Base-by-base conservation (phyloP, 2,113 vertebrate species). In the Lasiurus cinereus region DNA sequence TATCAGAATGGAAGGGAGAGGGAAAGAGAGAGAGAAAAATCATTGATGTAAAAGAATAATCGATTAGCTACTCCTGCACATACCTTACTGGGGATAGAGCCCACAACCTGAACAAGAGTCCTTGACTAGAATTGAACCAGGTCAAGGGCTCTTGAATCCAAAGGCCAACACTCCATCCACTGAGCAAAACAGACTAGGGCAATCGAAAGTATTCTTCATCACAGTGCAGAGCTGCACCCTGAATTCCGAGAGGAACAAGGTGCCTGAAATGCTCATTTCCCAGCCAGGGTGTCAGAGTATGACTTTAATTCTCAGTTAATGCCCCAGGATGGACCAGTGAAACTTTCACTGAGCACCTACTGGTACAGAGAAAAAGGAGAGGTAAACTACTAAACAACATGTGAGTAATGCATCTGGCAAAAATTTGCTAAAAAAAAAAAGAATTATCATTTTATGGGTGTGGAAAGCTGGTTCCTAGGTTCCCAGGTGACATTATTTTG, bases 391-490 rank as follows among this genome's bases (percentile, higher is more conserved):
- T 66, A 62, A 93, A 54, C 19, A 29, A 50, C 5, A 43, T 0
- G 2, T 2, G 11, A 50, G 1, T 15, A 14, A 21, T 59, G 3
- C 3, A 21, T 43, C 5, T 66, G 33, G 31, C 18, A 88, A 11
- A n/a, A 52, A 90, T 21, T 3, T 22, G 36, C 9, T 54, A 15
- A 80, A 88, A 92, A 92, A 46, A 46, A 88, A 92, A 92, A 95
- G 8, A 74, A 85, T 54, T 39, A 19, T 27, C 6, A 72, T 76
- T 72, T 86, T 52, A 24, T 18, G 70, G 18, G 74, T 2, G 82
- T 50, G 13, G 33, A 64, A 31, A n/a, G 18, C 11, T 13, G 0
- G 3, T 76, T 15, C 31, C 79, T 8, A 15, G 1, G 5, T 31
- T 56, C 43, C 3, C 50, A 46, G 14, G 16, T 91, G 21, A 27